Evolutionary conservation across 2,888 invertebrate genomes (phyloP), one percentile per base, ranked within the genome.

Genomic region (Drosophila anceps): DNA sequence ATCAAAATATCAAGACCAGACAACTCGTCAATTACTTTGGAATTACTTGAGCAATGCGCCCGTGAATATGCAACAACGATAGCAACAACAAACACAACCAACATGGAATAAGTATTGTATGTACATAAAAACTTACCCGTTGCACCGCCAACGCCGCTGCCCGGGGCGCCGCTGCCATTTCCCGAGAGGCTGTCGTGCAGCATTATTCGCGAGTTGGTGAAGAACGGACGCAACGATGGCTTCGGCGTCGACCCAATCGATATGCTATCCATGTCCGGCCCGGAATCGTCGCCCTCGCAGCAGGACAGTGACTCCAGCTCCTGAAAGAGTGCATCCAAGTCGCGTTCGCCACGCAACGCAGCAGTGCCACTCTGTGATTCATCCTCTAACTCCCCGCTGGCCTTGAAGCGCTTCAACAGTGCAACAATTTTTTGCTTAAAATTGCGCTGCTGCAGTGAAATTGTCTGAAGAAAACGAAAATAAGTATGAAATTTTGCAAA

Each of bases 201-300:
- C 82, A 97, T 95, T 82, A 96, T 97, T 79, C 96, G 94, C 81
- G 97, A 97, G 93, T 97, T 97, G 91, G 98, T 97, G 94, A 98
- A 98, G 94, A 98, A 98, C 6, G 98, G 98, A 91, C 98, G 94
- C 78, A 99, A 94, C 81, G 98, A 98, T 51, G 99, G 99, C 93
- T 99, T 99, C 20, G 99, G 99, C 51, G 98, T 98, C 82, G 98
- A 99, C 76, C 98, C 97, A 91, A 99, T 98, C 92, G 98, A 98
- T 94, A 99, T 96, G 59, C 98, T 98, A 93, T 99, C 99, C 94
- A 97, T 95, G 91, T 98, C 98, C 9, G 98, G 98, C 0, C 97
- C 98, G 13, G 98, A 98, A 92, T 99, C 99, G 89, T 96, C 96
- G 64, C 95, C 95, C 88, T 96, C 96, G 82, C 96, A 96, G 91